These are phyloP conservation scores for Buathra laborator DNA, from an alignment of 2,888 invertebrate genomes.

Conservation along the genomic window DNA sequence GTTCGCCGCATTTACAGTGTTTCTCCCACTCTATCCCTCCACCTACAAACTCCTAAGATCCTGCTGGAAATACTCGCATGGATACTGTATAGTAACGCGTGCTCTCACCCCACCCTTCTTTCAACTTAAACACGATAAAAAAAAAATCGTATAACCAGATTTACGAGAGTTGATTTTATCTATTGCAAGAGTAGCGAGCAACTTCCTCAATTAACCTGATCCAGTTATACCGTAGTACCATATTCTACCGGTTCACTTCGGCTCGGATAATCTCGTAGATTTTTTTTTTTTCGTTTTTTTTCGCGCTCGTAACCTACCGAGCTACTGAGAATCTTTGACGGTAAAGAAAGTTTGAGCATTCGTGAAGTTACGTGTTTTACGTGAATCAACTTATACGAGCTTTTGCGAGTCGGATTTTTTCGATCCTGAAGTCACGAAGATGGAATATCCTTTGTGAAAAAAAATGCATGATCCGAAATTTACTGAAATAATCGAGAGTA, in stretches of 20 bases:
- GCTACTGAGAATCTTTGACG: slow-evolving; percentile 6
- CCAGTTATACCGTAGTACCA: slow-evolving; percentile 16
- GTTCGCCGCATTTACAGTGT: slow-evolving; percentile 43
- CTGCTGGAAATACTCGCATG: slow-evolving; percentile 9
- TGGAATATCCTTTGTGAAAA: background rate
- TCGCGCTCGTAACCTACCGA: background rate
- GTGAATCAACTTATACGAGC: slow-evolving; percentile 6
- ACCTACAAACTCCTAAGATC: background rate
- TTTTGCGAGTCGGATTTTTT: background rate
- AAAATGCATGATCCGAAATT: background rate
- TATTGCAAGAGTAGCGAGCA: slow-evolving; percentile 26
- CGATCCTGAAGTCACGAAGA: background rate
- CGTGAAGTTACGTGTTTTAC: slow-evolving; percentile 30
- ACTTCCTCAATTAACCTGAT: slow-evolving; percentile 48
- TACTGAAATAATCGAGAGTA: background rate
- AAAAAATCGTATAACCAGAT: slow-evolving; percentile 21
- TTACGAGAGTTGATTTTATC: slow-evolving; percentile 41
- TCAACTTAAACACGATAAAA: background rate
- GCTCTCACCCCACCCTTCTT: background rate
- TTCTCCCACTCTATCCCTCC: slow-evolving; percentile 8
- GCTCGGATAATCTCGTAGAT: slow-evolving; percentile 34
- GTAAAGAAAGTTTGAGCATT: slow-evolving; percentile 53
- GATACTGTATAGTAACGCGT: slow-evolving; percentile 23
- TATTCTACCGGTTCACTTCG: slow-evolving; percentile 31
- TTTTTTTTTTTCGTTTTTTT: slow-evolving; percentile 25